phyloP scores from a whole-genome alignment of 2,888 invertebrate species.

The Clistopyga incitator region DNA sequence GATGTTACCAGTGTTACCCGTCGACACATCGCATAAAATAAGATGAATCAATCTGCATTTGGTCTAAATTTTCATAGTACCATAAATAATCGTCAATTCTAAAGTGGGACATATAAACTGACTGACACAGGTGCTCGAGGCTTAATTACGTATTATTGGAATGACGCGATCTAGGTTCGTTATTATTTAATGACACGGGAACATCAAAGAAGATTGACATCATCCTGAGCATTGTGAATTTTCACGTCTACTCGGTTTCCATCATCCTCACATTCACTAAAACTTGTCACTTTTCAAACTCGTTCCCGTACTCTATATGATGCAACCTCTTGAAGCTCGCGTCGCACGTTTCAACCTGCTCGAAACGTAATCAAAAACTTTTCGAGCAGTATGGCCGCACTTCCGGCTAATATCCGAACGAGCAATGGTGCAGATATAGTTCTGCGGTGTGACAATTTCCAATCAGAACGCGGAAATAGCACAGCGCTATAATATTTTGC shows the following conservation, averaged over 20 bases:
- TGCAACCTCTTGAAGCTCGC: constrained; percentile 25
- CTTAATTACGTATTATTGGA: constrained; percentile 58
- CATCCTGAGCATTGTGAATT: constrained; percentile 26
- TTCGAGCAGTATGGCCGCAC: constrained; percentile 70
- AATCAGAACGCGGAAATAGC: constrained; percentile 81
- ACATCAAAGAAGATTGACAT: constrained; percentile 31
- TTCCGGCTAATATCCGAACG: constrained; percentile 80
- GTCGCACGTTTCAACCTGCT: constrained; percentile 49
- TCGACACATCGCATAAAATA: background rate
- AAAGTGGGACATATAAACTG: background rate
- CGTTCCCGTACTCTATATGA: constrained; percentile 7
- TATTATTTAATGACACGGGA: constrained; percentile 41
- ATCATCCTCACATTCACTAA: constrained; percentile 5
- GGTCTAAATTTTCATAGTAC: background rate
- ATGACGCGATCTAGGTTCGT: constrained; percentile 5
- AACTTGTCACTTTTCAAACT: constrained; percentile 27
- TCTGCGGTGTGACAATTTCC: constrained; percentile 81
- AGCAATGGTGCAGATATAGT: constrained; percentile 80
- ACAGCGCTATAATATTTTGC: constrained; percentile 79
- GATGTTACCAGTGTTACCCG: background rate
- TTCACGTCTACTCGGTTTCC: constrained; percentile 4
- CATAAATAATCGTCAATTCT: background rate
- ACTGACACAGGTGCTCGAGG: background rate
- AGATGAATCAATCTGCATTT: background rate
- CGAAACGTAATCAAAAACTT: constrained; percentile 80